Base-by-base conservation (phyloP, 2,888 invertebrate genomes). In the Drosophila picticornis region DNA sequence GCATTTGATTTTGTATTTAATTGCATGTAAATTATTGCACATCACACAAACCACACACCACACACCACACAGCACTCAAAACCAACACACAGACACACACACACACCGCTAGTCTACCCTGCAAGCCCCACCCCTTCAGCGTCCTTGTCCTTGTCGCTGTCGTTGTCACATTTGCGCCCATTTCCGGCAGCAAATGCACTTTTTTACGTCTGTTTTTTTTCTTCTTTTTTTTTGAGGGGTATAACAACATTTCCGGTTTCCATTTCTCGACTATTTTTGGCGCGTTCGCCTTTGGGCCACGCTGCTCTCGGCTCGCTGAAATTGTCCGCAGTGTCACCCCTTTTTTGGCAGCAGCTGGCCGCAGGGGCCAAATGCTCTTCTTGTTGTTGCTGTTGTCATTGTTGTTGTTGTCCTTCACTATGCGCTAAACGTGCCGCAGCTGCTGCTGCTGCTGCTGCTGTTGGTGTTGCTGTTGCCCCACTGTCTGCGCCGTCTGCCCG, bases 241-340 rank as follows among this genome's bases (percentile, higher is more conserved):
- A 48, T 72, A 84, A 89, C 87, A 87, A 84, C 84, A 89, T 84
- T 89, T 84, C 84, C 84, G 84, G 84, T 87, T 86, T 84, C 84
- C 84, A 84, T 84, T 84, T 89, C 84, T 84, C 81, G 84, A 76
- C 78, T 76, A 79, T 76, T 76, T 38, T 79, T 72, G 68, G 22
- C 80, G 68, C 85, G 72, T 69, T 80, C 72, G 81, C 77, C 83
- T 73, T 64, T 67, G 74, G 80, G 72, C 36, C 51, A 32, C 40
- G 38, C 4, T 11, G 7, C 55, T 56, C 29, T 56, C 2, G 1
- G 7, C 55, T 58, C 55, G 77, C 59, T 43, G 55, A 50, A 85
- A 81, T 46, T 77, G 86, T 83, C 86, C 84, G 89, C 89, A 83
- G 84, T 66, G 74, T 57, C 75, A 74, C 59, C 50, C 73, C 53